phyloP scores from a whole-genome alignment of 1,140 invertebrate species.

The Daktulosphaira vitifoliae region DNA sequence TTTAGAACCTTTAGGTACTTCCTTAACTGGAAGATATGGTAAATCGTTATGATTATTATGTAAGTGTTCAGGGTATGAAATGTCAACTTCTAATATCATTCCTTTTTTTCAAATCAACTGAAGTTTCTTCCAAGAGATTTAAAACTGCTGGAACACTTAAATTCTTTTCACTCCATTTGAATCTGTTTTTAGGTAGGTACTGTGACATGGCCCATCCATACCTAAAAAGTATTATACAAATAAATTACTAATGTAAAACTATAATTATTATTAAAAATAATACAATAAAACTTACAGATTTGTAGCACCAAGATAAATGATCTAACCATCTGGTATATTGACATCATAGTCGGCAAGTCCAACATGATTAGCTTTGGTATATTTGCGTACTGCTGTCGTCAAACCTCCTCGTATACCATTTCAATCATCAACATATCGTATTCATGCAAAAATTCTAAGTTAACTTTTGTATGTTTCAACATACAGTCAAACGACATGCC shows the following conservation, averaged over 20 bases:
- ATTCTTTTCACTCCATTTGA: conserved; percentile 44
- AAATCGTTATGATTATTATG: too few species aligned
- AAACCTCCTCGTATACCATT: too few species aligned
- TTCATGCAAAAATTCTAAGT: too few species aligned
- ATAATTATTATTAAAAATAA: too few species aligned
- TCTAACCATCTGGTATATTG: too few species aligned
- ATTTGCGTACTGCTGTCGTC: too few species aligned
- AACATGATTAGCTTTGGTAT: too few species aligned
- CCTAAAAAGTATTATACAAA: neutral
- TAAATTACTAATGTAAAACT: conserved; percentile 42
- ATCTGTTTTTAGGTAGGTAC: conserved; percentile 43
- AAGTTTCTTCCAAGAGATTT: conserved; percentile 37
- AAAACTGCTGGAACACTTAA: conserved; percentile 22
- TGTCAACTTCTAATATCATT: conserved; percentile 47
- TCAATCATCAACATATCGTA: too few species aligned
- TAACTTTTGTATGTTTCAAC: conserved; percentile 42
- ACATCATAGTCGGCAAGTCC: too few species aligned
- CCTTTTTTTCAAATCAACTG: conserved; percentile 46
- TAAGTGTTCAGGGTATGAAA: conserved; percentile 43
- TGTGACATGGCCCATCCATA: conserved; percentile 49
- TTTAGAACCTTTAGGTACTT: conserved; percentile 27
- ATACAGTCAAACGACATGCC: conserved; percentile 44
- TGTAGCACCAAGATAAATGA: too few species aligned
- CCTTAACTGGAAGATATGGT: too few species aligned
- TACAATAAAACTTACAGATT: too few species aligned